These are phyloP conservation scores for Caenorhabditis japonica DNA, from an alignment of 2,888 invertebrate species.

Conservation along the genomic window DNA sequence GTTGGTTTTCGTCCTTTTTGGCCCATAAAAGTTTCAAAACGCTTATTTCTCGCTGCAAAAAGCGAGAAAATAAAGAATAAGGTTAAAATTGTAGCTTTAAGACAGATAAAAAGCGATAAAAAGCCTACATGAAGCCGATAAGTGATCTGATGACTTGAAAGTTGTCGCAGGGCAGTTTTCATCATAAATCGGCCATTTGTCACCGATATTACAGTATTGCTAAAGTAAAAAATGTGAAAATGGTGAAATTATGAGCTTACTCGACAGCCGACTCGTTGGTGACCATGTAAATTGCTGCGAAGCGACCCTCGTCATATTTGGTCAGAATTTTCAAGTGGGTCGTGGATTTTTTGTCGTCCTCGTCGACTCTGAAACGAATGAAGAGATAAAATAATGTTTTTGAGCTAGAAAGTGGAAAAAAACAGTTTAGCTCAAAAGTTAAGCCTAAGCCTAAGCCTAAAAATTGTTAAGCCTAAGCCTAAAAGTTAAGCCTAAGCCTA, in stretches of 20 bases:
- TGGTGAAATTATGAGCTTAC: no score
- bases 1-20: slow-evolving; percentile 14
- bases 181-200: slow-evolving; percentile 31
- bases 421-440: no score
- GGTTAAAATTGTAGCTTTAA: not conserved
- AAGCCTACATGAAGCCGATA: slow-evolving; percentile 14
- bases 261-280: slow-evolving; percentile 41
- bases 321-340: slow-evolving; percentile 45
- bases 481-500: no score
- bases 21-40: slow-evolving; percentile 11
- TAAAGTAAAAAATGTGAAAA: slow-evolving; percentile 1
- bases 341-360: slow-evolving; percentile 37
- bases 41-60: slow-evolving; percentile 37
- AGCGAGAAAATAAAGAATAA: not conserved
- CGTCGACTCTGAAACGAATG: slow-evolving; percentile 28
- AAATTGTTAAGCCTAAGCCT: no score
- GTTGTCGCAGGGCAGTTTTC: slow-evolving; percentile 41
- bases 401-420: no score
- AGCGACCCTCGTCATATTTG: slow-evolving; percentile 49
- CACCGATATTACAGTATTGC: slow-evolving; percentile 35
- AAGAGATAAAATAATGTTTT: no score
- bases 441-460: no score
- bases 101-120: not conserved
- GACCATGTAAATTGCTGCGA: slow-evolving; percentile 47
- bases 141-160: slow-evolving; percentile 24